Evolutionary conservation across 2,797 vertebrate genomes (phyloP), one percentile per base, ranked within the genome.

Genomic region (Microchirus variegatus): DNA sequence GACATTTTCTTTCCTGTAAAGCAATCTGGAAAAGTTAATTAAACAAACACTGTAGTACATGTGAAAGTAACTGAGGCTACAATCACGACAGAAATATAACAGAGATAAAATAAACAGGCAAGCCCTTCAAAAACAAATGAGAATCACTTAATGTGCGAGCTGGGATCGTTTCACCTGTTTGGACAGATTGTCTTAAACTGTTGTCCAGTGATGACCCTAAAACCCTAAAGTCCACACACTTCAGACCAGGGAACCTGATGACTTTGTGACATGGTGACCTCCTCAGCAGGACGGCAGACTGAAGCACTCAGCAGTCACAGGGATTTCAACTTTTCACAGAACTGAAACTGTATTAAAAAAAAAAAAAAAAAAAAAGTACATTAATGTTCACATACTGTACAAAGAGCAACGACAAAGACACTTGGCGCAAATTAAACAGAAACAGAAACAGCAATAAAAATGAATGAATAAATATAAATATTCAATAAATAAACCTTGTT

Each of bases 231-330:
- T 9, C 31, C 9, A 5, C 17, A n/a, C 26, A 7, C 22, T 36
- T 60, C 11, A 92, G 77, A 88, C 93, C 88, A 91, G 91, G 82
- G 77, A 35, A 86, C 58, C 65, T 86, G 73, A 90, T 79, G 88
- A 88, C 85, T 87, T 91, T 1, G 73, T 91, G 84, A 92, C 76
- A 19, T 80, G 46, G 1, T 26, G 78, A 77, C 72, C 84, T 59
- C 59, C 91, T 89, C 40, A 91, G 91, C 80, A 85, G 74, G 66
- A 91, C 82, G 53, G 75, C 84, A 63, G 89, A 85, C 80, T 90
- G 86, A 54, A 64, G 47, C 55, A 3, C 69, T 50, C 3, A 52
- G 46, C 40, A 43, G 43, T 35, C 53, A 7, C 1, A n/a, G 19
- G 17, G 31, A 19, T 4, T 42, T 19, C 5, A 31, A 5, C 10